Percentiles rank a stretch among this genome's conserved stretches.
Conservation (phyloP, 2,113 vertebrate genomes). For the Salvelinus alpinus region DNA sequence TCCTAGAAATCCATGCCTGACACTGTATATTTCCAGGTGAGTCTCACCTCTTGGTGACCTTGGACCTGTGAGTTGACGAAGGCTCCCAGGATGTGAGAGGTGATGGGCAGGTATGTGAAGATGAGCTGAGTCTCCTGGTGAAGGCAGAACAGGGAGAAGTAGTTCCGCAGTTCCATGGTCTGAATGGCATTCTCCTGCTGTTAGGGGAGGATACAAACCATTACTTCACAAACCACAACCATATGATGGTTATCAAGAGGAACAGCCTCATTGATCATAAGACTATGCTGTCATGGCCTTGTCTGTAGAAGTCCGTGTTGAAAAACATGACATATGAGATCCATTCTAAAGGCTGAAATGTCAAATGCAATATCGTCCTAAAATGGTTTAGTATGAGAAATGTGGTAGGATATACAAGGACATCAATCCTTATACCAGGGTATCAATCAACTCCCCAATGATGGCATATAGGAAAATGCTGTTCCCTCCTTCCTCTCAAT, state of each 20-base stretch:
- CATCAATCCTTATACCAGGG: neutral
- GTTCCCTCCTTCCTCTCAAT: neutral
- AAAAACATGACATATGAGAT: neutral
- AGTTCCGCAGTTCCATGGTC: conserved; percentile 93
- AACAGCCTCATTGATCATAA: neutral
- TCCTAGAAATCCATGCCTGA: neutral
- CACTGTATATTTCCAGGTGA: neutral
- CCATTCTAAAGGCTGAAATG: too few relatives aligned
- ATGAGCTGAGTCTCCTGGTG: conserved; percentile 97
- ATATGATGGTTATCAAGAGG: neutral
- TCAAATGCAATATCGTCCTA: too few relatives aligned
- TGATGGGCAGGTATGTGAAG: conserved; percentile 91
- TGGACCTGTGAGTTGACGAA: conserved; percentile 97
- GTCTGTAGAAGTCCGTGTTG: neutral
- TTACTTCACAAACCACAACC: neutral
- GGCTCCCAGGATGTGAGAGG: conserved; percentile 88
- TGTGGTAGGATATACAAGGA: neutral
- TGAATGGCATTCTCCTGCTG: conserved; percentile 96
- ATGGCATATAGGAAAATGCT: neutral
- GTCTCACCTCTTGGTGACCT: conserved; percentile 90
- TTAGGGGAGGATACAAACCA: conserved; percentile 2
- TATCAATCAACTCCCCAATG: too few relatives aligned
- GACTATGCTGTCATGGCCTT: neutral
- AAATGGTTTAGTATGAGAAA: neutral
- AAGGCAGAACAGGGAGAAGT: conserved; percentile 94